These are phyloP conservation scores for Lysandra bellargus DNA, from an alignment of 2,888 invertebrate genomes.

Conservation along the genomic window DNA sequence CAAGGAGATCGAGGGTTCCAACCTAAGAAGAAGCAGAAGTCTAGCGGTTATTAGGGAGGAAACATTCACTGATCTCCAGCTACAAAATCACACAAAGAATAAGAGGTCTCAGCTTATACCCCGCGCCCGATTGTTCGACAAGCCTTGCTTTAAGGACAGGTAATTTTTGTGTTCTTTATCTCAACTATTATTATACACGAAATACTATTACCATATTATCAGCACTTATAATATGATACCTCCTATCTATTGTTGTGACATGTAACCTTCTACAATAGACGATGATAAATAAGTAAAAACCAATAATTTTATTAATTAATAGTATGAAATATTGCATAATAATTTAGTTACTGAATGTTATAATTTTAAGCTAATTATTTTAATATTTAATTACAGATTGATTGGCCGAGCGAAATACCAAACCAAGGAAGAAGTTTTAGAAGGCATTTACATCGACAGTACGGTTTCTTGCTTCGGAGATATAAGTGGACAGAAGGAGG, in stretches of 20 bases:
- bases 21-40: conserved; percentile 84
- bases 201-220: too few species aligned
- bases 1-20: conserved; percentile 74
- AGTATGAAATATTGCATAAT: neutral
- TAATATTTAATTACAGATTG: conserved; percentile 61
- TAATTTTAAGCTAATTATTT: neutral
- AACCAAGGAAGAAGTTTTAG: conserved; percentile 76
- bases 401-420: conserved; percentile 74
- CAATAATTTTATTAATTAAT: too few species aligned
- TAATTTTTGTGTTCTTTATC: conserved; percentile 52
- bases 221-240: too few species aligned
- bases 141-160: conserved; percentile 87
- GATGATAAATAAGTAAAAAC: too few species aligned
- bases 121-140: conserved; percentile 88
- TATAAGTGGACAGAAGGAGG: conserved; percentile 68
- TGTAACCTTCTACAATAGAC: too few species aligned
- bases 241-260: neutral
- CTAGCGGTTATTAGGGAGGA: conserved; percentile 89
- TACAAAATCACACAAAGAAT: conserved; percentile 82
- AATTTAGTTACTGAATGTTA: neutral
- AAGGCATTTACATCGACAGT: conserved; percentile 76
- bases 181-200: too few species aligned
- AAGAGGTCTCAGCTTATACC: conserved; percentile 89
- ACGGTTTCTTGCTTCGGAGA: conserved; percentile 77
- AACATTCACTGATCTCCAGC: conserved; percentile 85